Evolutionary conservation across 1,140 invertebrate species (phyloP).

Genomic region (Tetramorium simillimum): DNA sequence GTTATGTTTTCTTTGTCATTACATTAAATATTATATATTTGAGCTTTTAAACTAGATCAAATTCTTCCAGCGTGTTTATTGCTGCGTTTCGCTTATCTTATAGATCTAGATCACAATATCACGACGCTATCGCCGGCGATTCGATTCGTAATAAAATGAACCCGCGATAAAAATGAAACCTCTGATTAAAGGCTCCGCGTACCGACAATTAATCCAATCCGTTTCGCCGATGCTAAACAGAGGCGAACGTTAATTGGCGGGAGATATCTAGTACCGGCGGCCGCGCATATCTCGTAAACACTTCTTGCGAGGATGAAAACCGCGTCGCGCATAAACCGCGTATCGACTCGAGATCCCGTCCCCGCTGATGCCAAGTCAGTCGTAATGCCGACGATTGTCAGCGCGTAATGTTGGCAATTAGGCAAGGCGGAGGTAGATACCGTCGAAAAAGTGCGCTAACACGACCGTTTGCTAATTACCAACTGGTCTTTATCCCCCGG

Average conservation of each 20-base stretch:
- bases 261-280: constrained; percentile 70
- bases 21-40: background rate
- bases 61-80: background rate
- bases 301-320: constrained; percentile 50
- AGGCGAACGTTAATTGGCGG: constrained; percentile 58
- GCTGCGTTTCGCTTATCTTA: background rate
- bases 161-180: background rate
- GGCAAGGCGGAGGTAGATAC: constrained; percentile 49
- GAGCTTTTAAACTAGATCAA: background rate
- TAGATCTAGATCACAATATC: background rate
- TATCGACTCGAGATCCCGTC: constrained; percentile 56
- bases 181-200: constrained; percentile 29
- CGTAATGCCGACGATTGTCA: constrained; percentile 59
- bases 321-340: constrained; percentile 67
- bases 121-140: background rate
- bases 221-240: constrained; percentile 5
- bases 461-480: constrained; percentile 79
- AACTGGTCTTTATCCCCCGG: constrained; percentile 63
- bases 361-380: background rate
- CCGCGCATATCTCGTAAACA: constrained; percentile 47
- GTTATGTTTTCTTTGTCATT: background rate
- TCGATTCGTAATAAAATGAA: constrained; percentile 8
- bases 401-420: constrained; percentile 75
- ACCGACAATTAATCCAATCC: constrained; percentile 47
- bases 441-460: constrained; percentile 67